These are phyloP conservation scores for Salvator merianae DNA, from an alignment of 2,113 vertebrate genomes.

Conservation along the genomic window DNA sequence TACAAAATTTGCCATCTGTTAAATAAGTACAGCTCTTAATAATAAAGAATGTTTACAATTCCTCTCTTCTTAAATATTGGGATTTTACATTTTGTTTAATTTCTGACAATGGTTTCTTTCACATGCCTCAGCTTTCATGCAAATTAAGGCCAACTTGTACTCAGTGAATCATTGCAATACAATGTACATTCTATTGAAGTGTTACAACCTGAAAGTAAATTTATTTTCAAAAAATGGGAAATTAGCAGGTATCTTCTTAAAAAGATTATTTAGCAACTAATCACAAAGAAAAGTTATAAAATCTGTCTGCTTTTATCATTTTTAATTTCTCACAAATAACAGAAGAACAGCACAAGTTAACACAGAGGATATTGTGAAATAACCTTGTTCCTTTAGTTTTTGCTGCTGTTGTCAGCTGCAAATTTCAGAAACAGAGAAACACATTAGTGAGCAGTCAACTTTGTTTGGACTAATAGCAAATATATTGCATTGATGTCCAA, in stretches of 20 bases:
- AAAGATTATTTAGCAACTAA: neutral
- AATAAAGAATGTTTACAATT: slow-evolving; percentile 3
- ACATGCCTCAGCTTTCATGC: slow-evolving; percentile 18
- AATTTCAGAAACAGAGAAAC: slow-evolving; percentile 35
- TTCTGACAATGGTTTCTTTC: slow-evolving; percentile 5
- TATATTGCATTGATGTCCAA: slow-evolving; percentile 56
- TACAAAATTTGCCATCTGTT: slow-evolving; percentile 13
- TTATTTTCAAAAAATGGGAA: slow-evolving; percentile 24
- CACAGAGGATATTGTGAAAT: slow-evolving; percentile 30
- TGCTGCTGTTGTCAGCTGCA: neutral
- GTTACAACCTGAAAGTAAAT: neutral
- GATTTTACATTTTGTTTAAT: slow-evolving; percentile 35
- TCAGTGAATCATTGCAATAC: slow-evolving; percentile 41
- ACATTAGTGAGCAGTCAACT: slow-evolving; percentile 24
- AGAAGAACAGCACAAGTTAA: slow-evolving; percentile 53
- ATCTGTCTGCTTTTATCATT: slow-evolving; percentile 37
- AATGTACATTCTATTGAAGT: slow-evolving; percentile 28
- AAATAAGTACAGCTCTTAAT: slow-evolving; percentile 31
- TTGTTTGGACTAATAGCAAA: slow-evolving; percentile 33
- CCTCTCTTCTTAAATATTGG: slow-evolving; percentile 14
- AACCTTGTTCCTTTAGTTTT: slow-evolving; percentile 35
- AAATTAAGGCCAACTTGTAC: slow-evolving; percentile 19
- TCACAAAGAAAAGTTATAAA: slow-evolving; percentile 21
- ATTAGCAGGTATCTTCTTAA: neutral
- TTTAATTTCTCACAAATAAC: slow-evolving; percentile 31